Evolutionary conservation across 23 tunicate species (phyloP), one percentile per base, ranked within the genome.

Genomic region (Halocynthia aurantium): DNA sequence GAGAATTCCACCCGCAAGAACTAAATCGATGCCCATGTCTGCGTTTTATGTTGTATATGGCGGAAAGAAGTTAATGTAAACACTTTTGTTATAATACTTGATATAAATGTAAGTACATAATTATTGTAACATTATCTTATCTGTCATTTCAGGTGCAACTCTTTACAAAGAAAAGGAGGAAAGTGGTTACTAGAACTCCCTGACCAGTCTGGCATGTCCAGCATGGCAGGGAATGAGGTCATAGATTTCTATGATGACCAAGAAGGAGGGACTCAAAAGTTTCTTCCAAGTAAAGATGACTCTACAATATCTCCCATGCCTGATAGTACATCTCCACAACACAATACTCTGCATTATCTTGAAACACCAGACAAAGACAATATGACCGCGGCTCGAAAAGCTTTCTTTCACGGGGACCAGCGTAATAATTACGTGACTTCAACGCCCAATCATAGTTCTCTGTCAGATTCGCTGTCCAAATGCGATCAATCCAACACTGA

Each of bases 21-120:
- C 78, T 21, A 74, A 74, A 18, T 74, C 78, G 12, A 74, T 74
- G 78, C 78, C 78, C 13, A 64, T 62, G 8, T 74, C 78, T 12
- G 78, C 56, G 19, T 64, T 74, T 53, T 74, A 74, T 15, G 78
- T 74, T 52, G 78, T 74, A 22, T 74, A 51, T 54, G 78, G 78
- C 17, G 78, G 78, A 52, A 55, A 74, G 64, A 74, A 74, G 31
- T 54, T 74, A 18, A 74, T n/a, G 78, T 74, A 74, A 54, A 64
- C n/a, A 54, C 15, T 17, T 18, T 21, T 50, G 22, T 17, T 1
- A n/a, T 12, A 2, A 50, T 11, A 13, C 40, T 13, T 67, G 5
- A 15, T 13, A 11, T 5, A n/a, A 60, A 31, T 31, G 44, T 31
- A 31, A 31, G 44, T 31, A 4, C 44, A 31, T 31, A 4, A 31